Evolutionary conservation across 2,113 vertebrate genomes (phyloP).

Genomic region (Chelonoidis abingdonii): DNA sequence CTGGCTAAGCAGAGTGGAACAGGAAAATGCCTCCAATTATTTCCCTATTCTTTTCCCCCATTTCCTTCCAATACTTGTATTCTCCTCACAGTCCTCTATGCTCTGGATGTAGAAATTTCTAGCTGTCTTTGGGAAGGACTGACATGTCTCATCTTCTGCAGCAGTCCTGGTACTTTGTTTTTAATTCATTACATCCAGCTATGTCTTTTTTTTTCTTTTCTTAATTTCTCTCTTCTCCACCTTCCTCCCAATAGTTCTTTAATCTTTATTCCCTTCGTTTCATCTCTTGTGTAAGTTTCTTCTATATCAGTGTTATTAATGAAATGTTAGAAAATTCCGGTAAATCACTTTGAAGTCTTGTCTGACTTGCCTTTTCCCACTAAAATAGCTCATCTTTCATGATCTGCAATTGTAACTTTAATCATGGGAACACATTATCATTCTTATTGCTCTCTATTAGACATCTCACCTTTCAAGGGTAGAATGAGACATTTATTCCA

Average conservation of each 20-base stretch:
- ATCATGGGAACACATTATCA: background rate
- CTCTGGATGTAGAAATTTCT: background rate
- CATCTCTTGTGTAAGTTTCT: slow-evolving; percentile 20
- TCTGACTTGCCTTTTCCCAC: slow-evolving; percentile 1
- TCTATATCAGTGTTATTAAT: slow-evolving; percentile 46
- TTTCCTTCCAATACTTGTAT: background rate
- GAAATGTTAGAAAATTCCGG: slow-evolving; percentile 16
- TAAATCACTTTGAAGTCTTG: slow-evolving; percentile 64
- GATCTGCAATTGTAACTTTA: slow-evolving; percentile 36
- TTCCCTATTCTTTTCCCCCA: background rate
- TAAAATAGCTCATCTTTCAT: slow-evolving; percentile 36
- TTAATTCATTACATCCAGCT: slow-evolving; percentile 16
- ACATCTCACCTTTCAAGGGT: slow-evolving; percentile 1
- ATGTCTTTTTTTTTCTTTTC: background rate
- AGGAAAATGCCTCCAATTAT: background rate
- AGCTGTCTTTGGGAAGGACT: background rate
- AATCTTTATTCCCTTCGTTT: slow-evolving; percentile 55
- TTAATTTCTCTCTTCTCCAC: background rate
- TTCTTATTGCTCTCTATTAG: slow-evolving; percentile 31
- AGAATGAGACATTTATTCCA: background rate
- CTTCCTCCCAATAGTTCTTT: slow-evolving; percentile 37
- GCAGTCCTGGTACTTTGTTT: background rate
- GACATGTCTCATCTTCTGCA: background rate
- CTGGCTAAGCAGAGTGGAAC: slow-evolving; percentile 23
- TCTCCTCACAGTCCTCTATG: background rate